These are phyloP conservation scores for Artemia franciscana DNA, from an alignment of 1,140 invertebrate genomes.

Conservation along the genomic window DNA sequence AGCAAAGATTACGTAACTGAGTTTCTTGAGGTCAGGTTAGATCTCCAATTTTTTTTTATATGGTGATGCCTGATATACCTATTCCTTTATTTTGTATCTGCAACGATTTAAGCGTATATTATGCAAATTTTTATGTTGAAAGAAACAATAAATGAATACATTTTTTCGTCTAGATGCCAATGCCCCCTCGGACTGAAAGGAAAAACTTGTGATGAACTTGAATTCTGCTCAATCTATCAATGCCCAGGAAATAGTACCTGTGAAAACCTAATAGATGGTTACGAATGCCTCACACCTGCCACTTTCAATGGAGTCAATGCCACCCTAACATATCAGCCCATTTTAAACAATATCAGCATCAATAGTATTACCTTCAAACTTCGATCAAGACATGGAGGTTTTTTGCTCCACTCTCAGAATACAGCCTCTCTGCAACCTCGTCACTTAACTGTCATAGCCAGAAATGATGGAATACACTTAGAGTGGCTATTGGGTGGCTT, in stretches of 20 bases:
- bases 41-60: not conserved
- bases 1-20: no score
- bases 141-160: not conserved
- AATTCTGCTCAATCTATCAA: conserved; percentile 57
- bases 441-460: conserved; percentile 3
- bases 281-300: conserved; percentile 71
- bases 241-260: conserved; percentile 62
- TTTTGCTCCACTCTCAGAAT: conserved; percentile 9
- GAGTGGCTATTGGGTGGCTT: conserved; percentile 6
- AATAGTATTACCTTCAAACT: conserved; percentile 5
- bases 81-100: no score
- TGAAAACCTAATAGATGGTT: conserved; percentile 65
- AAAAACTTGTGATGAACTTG: conserved; percentile 68
- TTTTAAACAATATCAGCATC: conserved; percentile 4
- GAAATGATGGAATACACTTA: conserved; percentile 2
- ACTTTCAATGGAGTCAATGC: conserved; percentile 44
- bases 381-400: conserved; percentile 9
- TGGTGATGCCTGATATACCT: no score
- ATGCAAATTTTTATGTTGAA: not conserved
- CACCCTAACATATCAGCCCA: conserved; percentile 12
- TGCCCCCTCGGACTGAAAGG: conserved; percentile 76
- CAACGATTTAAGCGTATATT: conserved; percentile 1
- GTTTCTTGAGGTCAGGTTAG: conserved; percentile 1
- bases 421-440: conserved; percentile 7
- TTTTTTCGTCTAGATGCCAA: conserved; percentile 30